A percentile compares a stretch with the other conserved stretches of the same genome.
phyloP scores from a whole-genome alignment of 2,888 invertebrate species.

The Eudemis profundana region DNA sequence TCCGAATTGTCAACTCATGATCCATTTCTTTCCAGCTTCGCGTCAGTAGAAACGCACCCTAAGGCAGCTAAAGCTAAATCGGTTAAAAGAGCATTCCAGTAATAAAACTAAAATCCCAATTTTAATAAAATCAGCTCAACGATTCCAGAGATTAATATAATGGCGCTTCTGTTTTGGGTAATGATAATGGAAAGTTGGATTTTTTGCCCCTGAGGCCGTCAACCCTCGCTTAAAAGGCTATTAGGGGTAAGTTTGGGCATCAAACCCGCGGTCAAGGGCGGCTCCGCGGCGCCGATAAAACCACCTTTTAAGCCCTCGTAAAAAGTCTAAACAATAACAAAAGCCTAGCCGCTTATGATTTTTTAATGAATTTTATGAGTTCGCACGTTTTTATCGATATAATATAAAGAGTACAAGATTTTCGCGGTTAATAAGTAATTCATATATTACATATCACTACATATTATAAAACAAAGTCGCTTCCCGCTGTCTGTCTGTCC shows the following conservation, averaged over 20 bases:
- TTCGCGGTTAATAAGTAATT: too few relatives aligned
- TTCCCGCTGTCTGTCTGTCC: too few relatives aligned
- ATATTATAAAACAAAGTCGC: too few relatives aligned
- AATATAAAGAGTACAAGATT: background rate
- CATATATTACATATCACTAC: too few relatives aligned
- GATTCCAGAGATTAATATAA: slow-evolving; percentile 19
- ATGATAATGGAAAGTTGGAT: slow-evolving; percentile 33
- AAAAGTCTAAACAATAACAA: slow-evolving; percentile 28
- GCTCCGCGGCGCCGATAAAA: slow-evolving; percentile 26
- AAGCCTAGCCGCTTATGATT: background rate
- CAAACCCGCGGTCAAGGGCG: slow-evolving; percentile 18
- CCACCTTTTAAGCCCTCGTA: slow-evolving; percentile 25
- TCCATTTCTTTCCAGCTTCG: too few relatives aligned
- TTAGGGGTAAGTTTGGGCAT: slow-evolving; percentile 25
- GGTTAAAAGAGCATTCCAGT: too few relatives aligned
- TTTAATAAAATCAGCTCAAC: slow-evolving; percentile 28
- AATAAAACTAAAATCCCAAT: background rate
- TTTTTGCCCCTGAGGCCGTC: slow-evolving; percentile 23
- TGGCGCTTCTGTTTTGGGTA: slow-evolving; percentile 22
- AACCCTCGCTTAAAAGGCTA: slow-evolving; percentile 36
- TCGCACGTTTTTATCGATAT: background rate
- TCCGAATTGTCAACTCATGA: too few relatives aligned
- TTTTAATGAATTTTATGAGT: background rate
- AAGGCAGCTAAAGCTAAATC: too few relatives aligned
- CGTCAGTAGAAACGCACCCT: too few relatives aligned